Conservation (phyloP, 2,797 vertebrate species). For the Propithecus deckenii region DNA sequence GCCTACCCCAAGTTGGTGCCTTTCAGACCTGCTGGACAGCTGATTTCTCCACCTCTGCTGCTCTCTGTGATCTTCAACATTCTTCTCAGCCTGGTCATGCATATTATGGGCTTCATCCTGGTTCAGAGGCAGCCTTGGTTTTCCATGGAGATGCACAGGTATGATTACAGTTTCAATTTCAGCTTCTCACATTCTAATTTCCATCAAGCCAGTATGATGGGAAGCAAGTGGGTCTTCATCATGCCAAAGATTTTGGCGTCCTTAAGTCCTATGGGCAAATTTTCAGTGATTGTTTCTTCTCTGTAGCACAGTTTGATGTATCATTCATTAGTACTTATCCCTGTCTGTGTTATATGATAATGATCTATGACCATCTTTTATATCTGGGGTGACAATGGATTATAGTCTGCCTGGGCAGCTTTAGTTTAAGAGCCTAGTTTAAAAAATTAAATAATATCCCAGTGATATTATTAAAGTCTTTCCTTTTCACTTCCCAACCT, state of each 20-base stretch:
- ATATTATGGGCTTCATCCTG: slow-evolving; percentile 83
- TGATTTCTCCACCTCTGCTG: slow-evolving; percentile 86
- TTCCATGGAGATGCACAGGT: slow-evolving; percentile 78
- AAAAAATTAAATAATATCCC: background rate
- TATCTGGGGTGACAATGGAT: background rate
- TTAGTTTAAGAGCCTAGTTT: background rate
- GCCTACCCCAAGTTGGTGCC: slow-evolving; percentile 86
- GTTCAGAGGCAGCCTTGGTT: slow-evolving; percentile 88
- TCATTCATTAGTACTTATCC: background rate
- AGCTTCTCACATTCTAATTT: background rate
- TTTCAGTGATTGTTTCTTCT: background rate
- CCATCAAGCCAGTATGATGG: background rate
- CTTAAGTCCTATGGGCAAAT: background rate
- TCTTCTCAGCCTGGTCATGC: slow-evolving; percentile 84
- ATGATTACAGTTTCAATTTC: background rate
- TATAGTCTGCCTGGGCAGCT: background rate
- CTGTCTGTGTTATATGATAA: background rate
- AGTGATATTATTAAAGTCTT: background rate
- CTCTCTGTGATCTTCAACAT: slow-evolving; percentile 87
- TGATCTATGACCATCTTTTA: background rate
- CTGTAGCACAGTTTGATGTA: background rate
- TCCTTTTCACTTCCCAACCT: slow-evolving; percentile 4
- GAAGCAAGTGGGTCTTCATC: background rate
- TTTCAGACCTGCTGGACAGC: slow-evolving; percentile 83
- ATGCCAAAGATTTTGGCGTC: background rate